Percentiles rank a stretch among this genome's conserved stretches.
These are phyloP conservation scores for Gymnothorax javanicus DNA, from an alignment of 2,797 vertebrate genomes.

Conservation along the genomic window DNA sequence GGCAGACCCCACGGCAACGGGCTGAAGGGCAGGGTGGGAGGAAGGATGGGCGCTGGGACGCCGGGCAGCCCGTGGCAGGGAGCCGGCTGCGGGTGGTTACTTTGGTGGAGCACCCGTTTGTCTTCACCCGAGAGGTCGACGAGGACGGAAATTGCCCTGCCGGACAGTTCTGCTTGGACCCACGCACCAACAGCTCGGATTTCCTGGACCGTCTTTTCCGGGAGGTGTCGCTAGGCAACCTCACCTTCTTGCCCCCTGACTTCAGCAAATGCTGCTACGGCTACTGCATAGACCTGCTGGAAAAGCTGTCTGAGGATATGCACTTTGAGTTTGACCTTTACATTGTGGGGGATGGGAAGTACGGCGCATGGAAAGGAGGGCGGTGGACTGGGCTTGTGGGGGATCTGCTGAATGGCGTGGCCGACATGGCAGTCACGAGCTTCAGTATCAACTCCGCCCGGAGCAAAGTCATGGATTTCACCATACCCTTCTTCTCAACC, in stretches of 20 bases:
- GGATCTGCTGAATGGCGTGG: slow-evolving; percentile 80
- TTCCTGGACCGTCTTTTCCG: slow-evolving; percentile 77
- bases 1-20: slow-evolving; percentile 47
- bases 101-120: slow-evolving; percentile 86
- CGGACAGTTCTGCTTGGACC: slow-evolving; percentile 84
- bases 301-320: slow-evolving; percentile 87
- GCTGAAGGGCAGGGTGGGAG: slow-evolving; percentile 48
- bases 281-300: slow-evolving; percentile 92
- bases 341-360: slow-evolving; percentile 88
- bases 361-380: slow-evolving; percentile 80
- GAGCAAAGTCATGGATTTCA: slow-evolving; percentile 89
- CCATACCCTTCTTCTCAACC: slow-evolving; percentile 93
- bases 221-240: slow-evolving; percentile 70
- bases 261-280: slow-evolving; percentile 90
- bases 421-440: slow-evolving; percentile 91
- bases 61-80: slow-evolving; percentile 54
- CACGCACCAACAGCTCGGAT: slow-evolving; percentile 78
- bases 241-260: slow-evolving; percentile 64
- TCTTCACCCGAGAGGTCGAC: slow-evolving; percentile 85
- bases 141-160: slow-evolving; percentile 85
- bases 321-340: slow-evolving; percentile 87
- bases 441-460: slow-evolving; percentile 91
- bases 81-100: slow-evolving; percentile 83
- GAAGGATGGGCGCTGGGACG: slow-evolving; percentile 64
- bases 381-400: slow-evolving; percentile 90